phyloP scores from a whole-genome alignment of 2,113 vertebrate genomes.

The Prionailurus viverrinus region DNA sequence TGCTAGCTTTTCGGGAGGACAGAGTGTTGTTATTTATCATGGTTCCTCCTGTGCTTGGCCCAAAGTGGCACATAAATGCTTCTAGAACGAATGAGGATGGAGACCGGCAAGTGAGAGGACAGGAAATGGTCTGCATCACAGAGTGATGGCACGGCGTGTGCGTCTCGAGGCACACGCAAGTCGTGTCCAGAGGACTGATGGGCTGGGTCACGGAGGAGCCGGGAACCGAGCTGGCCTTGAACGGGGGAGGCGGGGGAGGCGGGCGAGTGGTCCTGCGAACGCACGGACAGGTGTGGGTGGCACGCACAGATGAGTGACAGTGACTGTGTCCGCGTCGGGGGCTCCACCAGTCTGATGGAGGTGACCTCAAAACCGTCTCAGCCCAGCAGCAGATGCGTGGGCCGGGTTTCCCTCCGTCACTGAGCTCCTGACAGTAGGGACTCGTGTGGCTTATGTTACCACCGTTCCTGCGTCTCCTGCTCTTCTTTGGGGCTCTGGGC shows the following conservation, averaged over 20 bases:
- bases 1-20: background rate
- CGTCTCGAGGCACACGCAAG: too few relatives aligned
- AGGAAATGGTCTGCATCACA: background rate
- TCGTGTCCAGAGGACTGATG: rapidly evolving
- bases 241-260: background rate
- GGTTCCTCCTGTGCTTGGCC: background rate
- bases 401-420: background rate
- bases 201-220: background rate
- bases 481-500: background rate
- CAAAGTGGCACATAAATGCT: background rate
- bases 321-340: background rate
- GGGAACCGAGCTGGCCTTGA: background rate
- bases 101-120: background rate
- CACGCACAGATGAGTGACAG: background rate
- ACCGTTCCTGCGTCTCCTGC: background rate
- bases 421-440: rapidly evolving
- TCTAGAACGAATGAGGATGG: background rate
- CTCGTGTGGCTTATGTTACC: background rate
- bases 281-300: background rate
- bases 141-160: rapidly evolving
- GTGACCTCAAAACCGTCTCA: background rate
- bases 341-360: background rate
- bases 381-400: rapidly evolving
- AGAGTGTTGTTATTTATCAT: background rate
- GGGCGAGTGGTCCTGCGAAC: background rate